phyloP scores from a whole-genome alignment of 2,797 vertebrate species.

The Xerus rutilus region DNA sequence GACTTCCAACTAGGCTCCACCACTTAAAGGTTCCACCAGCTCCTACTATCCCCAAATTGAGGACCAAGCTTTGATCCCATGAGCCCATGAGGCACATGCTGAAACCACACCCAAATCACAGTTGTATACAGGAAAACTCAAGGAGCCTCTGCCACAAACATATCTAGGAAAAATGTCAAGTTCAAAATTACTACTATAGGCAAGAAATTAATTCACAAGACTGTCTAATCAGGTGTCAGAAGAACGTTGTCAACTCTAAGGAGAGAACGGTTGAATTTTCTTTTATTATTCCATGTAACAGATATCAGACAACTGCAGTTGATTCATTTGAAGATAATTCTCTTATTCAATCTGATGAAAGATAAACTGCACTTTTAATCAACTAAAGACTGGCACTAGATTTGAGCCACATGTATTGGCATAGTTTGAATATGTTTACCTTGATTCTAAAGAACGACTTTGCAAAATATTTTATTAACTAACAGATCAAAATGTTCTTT shows the following conservation, averaged over 20 bases:
- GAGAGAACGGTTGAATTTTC: conserved; percentile 72
- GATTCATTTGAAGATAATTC: conserved; percentile 52
- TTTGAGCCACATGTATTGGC: background rate
- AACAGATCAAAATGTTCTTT: conserved; percentile 5
- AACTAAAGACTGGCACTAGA: background rate
- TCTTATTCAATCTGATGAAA: conserved; percentile 17
- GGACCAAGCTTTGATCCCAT: background rate
- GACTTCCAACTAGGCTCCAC: background rate
- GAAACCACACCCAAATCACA: too few relatives aligned
- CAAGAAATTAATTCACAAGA: conserved; percentile 78
- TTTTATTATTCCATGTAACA: conserved; percentile 70
- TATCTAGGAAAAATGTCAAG: conserved; percentile 78
- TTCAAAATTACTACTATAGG: conserved; percentile 80
- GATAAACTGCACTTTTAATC: conserved; percentile 28
- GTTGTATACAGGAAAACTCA: conserved; percentile 77
- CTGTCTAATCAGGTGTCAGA: conserved; percentile 77
- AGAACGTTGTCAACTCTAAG: conserved; percentile 74
- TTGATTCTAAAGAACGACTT: conserved; percentile 31
- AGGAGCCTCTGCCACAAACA: conserved; percentile 75
- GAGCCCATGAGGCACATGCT: background rate
- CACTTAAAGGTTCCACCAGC: background rate
- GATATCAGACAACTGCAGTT: conserved; percentile 21
- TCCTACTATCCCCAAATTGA: too few relatives aligned
- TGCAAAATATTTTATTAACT: conserved; percentile 60
- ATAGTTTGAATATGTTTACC: conserved; percentile 52